Evolutionary conservation across 2,888 invertebrate species (phyloP), one percentile per base, ranked within the genome.

Genomic region (Chymomyza caudatula): DNA sequence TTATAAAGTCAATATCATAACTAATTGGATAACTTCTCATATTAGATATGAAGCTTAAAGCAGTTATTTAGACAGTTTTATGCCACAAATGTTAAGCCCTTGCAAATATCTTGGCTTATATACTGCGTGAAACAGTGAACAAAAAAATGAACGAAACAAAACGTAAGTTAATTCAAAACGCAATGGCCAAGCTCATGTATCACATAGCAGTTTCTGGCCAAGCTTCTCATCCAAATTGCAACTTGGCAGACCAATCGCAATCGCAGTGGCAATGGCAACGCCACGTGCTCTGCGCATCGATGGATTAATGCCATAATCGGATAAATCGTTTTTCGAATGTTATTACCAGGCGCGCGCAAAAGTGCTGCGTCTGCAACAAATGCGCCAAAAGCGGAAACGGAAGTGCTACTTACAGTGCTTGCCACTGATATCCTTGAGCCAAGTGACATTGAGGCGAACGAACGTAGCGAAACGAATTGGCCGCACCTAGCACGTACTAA

Each of bases 361-460:
- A 71, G 65, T 74, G 60, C 71, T 17, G 25, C 51, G 22, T 47
- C n/a, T 17, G 44, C 44, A 47, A 25, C 20, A 60, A 63, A 51
- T 51, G 57, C n/a, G 55, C 59, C 47, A 52, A 60, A 63, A 66
- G 52, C 57, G 78, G 72, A 74, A 83, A 68, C 67, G 68, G 63
- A 74, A 71, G 67, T 77, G 62, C 75, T 74, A 83, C 83, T 83
- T 83, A 83, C 83, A 69, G 67, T 80, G 69, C 69, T 66, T 49
- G 65, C 68, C 69, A 66, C 56, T 52, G 78, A 79, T 67, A 76
- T 86, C 86, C 86, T 86, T 68, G 78, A 80, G 60, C 85, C 67
- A 68, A 86, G 76, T 68, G 83, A 77, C 87, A 84, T 87, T 74
- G 76, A 73, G 44, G 5, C 17, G 15, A 17, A 47, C 29, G 29